Conservation (phyloP, 2,797 vertebrate genomes). For the Petrocephalus schoutedeni region DNA sequence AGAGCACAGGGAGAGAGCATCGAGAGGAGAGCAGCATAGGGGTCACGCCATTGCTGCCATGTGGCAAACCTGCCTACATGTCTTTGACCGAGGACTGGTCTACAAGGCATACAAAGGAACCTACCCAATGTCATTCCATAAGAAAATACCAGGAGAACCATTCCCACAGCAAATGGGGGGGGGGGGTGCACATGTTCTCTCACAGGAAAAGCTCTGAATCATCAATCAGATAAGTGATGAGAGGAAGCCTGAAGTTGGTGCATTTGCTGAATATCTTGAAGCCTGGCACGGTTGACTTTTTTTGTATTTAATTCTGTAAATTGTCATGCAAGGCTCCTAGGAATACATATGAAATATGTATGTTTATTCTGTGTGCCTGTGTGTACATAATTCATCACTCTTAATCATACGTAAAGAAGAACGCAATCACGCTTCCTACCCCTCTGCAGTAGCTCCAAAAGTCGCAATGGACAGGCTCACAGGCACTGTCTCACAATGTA, state of each 20-base stretch:
- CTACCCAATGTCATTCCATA: neutral
- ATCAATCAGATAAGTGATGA: neutral
- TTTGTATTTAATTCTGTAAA: neutral
- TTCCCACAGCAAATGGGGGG: neutral
- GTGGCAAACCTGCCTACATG: neutral
- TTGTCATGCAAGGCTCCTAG: neutral
- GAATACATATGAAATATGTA: neutral
- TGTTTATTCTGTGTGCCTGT: neutral
- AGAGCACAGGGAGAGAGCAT: neutral
- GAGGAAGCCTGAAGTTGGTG: neutral
- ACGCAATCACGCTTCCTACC: neutral
- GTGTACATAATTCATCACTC: neutral
- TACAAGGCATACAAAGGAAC: neutral
- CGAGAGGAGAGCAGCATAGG: neutral
- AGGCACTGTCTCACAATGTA: neutral
- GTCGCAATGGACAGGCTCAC: neutral
- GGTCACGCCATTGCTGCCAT: neutral
- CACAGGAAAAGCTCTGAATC: neutral
- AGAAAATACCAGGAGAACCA: neutral
- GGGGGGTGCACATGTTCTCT: neutral
- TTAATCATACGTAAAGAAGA: neutral
- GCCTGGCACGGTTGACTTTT: neutral
- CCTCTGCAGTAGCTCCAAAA: neutral
- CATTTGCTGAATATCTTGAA: neutral
- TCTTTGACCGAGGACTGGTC: neutral